phyloP scores from a whole-genome alignment of 1,140 invertebrate genomes.

The Drosophila persimilis region DNA sequence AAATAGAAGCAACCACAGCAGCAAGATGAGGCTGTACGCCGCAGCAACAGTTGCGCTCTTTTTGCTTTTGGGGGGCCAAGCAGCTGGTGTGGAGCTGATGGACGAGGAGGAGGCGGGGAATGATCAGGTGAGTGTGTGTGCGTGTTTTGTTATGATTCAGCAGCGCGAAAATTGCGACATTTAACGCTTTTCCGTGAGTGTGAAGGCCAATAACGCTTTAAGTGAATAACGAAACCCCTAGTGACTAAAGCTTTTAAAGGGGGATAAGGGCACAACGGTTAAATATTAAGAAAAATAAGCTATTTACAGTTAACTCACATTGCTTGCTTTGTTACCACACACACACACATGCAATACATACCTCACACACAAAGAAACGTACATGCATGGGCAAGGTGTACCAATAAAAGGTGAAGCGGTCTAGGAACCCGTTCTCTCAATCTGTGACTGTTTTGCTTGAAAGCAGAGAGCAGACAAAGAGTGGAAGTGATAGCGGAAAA shows the following conservation, averaged over 20 bases:
- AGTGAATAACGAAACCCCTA: slow-evolving; percentile 31
- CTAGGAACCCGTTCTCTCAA: no score
- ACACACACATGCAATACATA: slow-evolving; percentile 33
- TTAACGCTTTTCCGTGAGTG: slow-evolving; percentile 53
- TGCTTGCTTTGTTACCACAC: slow-evolving; percentile 35
- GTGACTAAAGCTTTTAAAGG: slow-evolving; percentile 41
- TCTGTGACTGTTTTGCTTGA: no score
- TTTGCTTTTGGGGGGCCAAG: slow-evolving; percentile 57
- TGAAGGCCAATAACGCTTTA: slow-evolving; percentile 20
- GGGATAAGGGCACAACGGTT: slow-evolving; percentile 29
- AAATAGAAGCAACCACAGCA: neutral
- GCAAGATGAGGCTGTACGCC: slow-evolving; percentile 67
- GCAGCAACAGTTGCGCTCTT: slow-evolving; percentile 77
- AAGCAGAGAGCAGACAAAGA: no score
- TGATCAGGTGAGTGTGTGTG: slow-evolving; percentile 60
- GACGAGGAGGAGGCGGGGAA: slow-evolving; percentile 31
- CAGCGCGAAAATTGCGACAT: slow-evolving; percentile 47
- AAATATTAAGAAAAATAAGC: slow-evolving; percentile 34
- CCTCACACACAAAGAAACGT: slow-evolving; percentile 14
- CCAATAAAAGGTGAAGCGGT: no score
- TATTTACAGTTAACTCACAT: slow-evolving; percentile 56
- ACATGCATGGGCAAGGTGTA: no score
- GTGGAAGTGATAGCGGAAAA: no score
- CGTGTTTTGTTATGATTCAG: slow-evolving; percentile 66
- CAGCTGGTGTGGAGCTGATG: slow-evolving; percentile 43